Percentiles rank a stretch among this genome's conserved stretches.
Evolutionary conservation across 2,888 invertebrate species (phyloP).

Genomic region (Acleris emargana): DNA sequence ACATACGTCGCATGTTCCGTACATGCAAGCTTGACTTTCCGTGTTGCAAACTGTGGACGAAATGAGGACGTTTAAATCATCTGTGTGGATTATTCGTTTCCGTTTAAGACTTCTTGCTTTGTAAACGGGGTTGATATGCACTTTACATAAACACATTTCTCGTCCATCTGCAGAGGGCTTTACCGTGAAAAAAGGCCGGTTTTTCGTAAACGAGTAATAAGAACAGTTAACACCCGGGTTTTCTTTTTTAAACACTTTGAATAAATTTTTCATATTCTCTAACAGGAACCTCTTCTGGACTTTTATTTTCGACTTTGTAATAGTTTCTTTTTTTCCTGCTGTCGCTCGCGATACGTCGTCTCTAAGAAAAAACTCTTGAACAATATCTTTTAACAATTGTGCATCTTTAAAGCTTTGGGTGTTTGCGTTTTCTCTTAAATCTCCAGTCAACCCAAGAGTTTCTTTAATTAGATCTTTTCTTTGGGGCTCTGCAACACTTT

Average conservation of each 20-base stretch:
- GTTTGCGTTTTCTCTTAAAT: no score
- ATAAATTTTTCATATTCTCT: constrained; percentile 40
- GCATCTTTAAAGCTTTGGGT: neutral
- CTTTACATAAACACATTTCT: constrained; percentile 41
- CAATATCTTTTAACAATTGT: neutral
- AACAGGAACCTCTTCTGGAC: constrained; percentile 21
- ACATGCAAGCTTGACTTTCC: constrained; percentile 32
- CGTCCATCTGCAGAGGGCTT: constrained; percentile 37
- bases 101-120: constrained; percentile 21
- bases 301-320: neutral
- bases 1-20: constrained; percentile 34
- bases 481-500: neutral
- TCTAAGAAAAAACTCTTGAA: constrained; percentile 12
- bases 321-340: constrained; percentile 21
- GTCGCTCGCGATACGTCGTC: constrained; percentile 16
- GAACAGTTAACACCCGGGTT: constrained; percentile 38
- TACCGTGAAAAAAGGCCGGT: constrained; percentile 39
- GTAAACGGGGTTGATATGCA: constrained; percentile 29
- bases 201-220: constrained; percentile 40
- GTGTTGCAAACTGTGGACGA: constrained; percentile 29
- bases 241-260: constrained; percentile 38
- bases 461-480: neutral
- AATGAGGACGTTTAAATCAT: constrained; percentile 24
- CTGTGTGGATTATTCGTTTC: constrained; percentile 10
- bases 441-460: neutral